A percentile compares a stretch with the other conserved stretches of the same genome.
These are phyloP conservation scores for Prochilodus magdalenae DNA, from an alignment of 2,113 vertebrate species.

Conservation along the genomic window DNA sequence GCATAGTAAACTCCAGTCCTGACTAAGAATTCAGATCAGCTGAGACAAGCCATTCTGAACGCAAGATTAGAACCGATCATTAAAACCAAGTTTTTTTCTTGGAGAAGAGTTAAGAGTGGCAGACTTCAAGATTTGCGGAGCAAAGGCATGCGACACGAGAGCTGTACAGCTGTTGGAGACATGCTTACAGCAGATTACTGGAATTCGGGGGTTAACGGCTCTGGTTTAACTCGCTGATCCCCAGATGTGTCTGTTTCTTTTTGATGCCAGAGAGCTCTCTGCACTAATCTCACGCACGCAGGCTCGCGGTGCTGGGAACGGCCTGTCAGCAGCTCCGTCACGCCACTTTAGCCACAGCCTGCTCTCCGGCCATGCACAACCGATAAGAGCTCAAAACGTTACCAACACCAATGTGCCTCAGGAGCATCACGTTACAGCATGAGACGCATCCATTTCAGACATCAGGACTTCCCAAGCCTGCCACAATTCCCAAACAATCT, in stretches of 20 bases:
- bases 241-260: conserved; percentile 68
- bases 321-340: conserved; percentile 24
- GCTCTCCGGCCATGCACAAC: background rate
- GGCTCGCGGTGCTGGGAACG: conserved; percentile 35
- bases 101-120: background rate
- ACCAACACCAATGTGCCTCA: background rate
- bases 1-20: background rate
- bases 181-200: conserved; percentile 66
- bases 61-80: background rate
- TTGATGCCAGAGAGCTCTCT: conserved; percentile 12
- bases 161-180: conserved; percentile 62
- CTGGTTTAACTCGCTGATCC: conserved; percentile 71
- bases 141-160: conserved; percentile 7
- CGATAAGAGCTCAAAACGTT: conserved; percentile 36
- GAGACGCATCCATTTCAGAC: conserved; percentile 1
- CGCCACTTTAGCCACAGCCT: conserved; percentile 1
- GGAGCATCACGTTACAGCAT: conserved; percentile 8
- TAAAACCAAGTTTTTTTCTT: background rate
- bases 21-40: background rate
- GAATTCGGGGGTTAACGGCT: conserved; percentile 70
- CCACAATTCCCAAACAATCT: background rate
- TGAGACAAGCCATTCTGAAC: background rate
- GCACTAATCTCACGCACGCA: conserved; percentile 19
- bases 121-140: background rate
- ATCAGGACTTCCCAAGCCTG: conserved; percentile 1